phyloP scores from a whole-genome alignment of 1,140 invertebrate genomes.

The Drosophila tani region DNA sequence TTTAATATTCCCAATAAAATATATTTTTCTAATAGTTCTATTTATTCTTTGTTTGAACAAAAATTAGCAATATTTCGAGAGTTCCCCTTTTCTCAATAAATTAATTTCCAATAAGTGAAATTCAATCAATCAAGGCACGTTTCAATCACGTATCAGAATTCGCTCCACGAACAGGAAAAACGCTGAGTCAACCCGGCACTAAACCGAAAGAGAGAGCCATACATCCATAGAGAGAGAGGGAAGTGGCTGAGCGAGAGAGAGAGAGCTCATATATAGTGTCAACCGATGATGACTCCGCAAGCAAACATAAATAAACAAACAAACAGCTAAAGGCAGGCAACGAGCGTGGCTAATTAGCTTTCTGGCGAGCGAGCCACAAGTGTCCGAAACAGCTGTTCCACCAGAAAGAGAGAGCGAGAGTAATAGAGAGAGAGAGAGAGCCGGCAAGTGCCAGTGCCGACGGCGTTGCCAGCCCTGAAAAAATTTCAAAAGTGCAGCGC shows the following conservation, averaged over 20 bases:
- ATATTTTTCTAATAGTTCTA: not conserved
- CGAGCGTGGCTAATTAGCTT: conserved; percentile 61
- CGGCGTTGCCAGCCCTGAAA: conserved; percentile 39
- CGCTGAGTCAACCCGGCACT: conserved; percentile 53
- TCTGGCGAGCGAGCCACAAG: conserved; percentile 51
- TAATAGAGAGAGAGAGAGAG: conserved; percentile 9
- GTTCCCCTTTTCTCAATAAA: not conserved
- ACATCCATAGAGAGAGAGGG: conserved; percentile 18
- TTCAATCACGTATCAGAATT: conserved; percentile 8
- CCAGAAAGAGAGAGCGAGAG: not conserved
- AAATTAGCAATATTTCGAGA: not conserved
- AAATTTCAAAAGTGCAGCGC: conserved; percentile 73
- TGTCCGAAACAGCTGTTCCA: conserved; percentile 57
- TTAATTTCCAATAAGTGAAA: not conserved
- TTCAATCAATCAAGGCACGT: not conserved
- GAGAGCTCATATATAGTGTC: conserved; percentile 31
- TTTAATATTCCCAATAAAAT: not conserved
- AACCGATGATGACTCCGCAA: conserved; percentile 43
- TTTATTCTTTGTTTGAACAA: not conserved
- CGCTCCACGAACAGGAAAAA: conserved; percentile 17
- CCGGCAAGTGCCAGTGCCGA: conserved; percentile 35
- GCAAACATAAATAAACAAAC: conserved; percentile 59
- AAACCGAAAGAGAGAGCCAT: conserved; percentile 19
- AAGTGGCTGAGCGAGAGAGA: conserved; percentile 1
- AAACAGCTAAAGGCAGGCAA: conserved; percentile 49